Base-by-base conservation (phyloP, 1,140 invertebrate genomes). In the Anthonomus grandis region DNA sequence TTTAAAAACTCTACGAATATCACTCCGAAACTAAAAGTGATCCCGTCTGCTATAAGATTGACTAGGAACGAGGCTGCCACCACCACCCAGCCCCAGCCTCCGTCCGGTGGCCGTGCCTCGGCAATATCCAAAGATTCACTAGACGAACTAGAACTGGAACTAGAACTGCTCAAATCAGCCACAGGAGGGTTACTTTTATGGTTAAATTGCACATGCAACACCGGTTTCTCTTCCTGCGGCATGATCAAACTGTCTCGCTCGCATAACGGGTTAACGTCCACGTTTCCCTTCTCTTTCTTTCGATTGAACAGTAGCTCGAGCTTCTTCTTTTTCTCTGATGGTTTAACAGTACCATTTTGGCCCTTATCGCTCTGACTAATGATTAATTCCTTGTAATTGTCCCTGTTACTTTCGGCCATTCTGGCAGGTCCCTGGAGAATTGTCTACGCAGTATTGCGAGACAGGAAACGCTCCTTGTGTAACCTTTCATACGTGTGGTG, bases 31-130 rank as follows among this genome's bases (percentile, higher is more conserved):
- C 89, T 90, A 72, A 93, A 90, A 0, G 90, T 91, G 42, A 93
- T 85, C 3, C 91, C 91, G 69, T 95, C 91, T 12, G 92, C 91
- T 60, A 96, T 95, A 18, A 95, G 78, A 71, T 95, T 95, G 44
- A 93, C 87, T 74, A 94, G 81, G 65, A 96, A 94, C 0, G 91
- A 87, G 72, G 90, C 79, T 72, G 86, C 89, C 47, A 95, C 77
- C 67, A 93, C 80, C 51, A 94, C 83, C 86, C 86, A 89, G 15
- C 87, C 86, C 84, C 85, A 89, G 1, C 86, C 86, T 15, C 87
- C 87, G 66, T 89, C 86, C 1, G 86, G 86, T 0, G 86, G 81
- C 34, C 81, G 74, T 0, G 82, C 79, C 66, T 87, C 85, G 0
- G 83, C 77, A 48, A 84, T 76, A 4, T 76, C 82, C 2, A 83